Evolutionary conservation across 2,888 invertebrate genomes (phyloP).

Genomic region (Lasiommata megera): DNA sequence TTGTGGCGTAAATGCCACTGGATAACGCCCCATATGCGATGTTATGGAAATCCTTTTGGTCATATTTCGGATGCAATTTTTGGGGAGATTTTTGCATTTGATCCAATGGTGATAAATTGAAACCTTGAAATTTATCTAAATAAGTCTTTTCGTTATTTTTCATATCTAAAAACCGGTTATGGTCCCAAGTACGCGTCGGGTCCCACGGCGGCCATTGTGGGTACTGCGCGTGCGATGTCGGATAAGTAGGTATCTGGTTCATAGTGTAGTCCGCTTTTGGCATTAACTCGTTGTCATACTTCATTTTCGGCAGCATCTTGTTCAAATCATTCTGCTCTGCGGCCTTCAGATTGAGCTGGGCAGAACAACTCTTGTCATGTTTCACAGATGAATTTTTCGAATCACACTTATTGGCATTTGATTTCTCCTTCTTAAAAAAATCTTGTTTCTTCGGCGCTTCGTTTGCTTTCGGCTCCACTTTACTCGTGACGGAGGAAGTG

Average conservation of each 20-base stretch:
- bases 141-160: constrained; percentile 78
- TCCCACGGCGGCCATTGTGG: constrained; percentile 84
- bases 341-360: constrained; percentile 59
- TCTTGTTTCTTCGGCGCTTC: constrained; percentile 76
- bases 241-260: constrained; percentile 86
- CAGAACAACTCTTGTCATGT: constrained; percentile 68
- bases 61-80: constrained; percentile 76
- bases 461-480: constrained; percentile 60
- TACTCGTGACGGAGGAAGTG: constrained; percentile 56
- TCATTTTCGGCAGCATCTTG: constrained; percentile 77
- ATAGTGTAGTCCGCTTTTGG: constrained; percentile 83
- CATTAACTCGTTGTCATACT: constrained; percentile 77
- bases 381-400: constrained; percentile 63
- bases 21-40: constrained; percentile 71
- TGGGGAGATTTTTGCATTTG: constrained; percentile 83
- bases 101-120: constrained; percentile 82
- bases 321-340: constrained; percentile 75
- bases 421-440: constrained; percentile 77
- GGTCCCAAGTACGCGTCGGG: constrained; percentile 76
- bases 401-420: constrained; percentile 59
- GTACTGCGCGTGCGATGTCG: constrained; percentile 83
- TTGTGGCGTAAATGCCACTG: constrained; percentile 63
- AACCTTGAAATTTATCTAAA: constrained; percentile 81
- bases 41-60: constrained; percentile 74
- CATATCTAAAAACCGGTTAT: constrained; percentile 72